Conservation (phyloP, 2,797 vertebrate species). For the Melanotaenia pygmaea region DNA sequence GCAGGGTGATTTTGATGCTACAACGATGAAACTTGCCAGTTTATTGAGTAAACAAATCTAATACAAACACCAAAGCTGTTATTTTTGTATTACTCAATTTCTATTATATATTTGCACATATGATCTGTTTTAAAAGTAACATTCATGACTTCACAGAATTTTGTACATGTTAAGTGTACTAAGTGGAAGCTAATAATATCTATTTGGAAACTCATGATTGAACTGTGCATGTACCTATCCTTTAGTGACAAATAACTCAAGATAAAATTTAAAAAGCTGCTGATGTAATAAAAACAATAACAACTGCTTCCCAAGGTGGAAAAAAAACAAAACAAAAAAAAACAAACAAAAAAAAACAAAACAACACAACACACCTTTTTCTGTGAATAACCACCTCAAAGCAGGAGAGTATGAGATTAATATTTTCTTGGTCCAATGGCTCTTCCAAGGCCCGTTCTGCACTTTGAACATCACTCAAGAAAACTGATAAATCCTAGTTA, state of each 20-base stretch:
- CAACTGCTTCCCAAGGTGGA: background rate
- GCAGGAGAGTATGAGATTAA: slow-evolving; percentile 24
- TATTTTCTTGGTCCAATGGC: slow-evolving; percentile 32
- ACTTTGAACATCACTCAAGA: slow-evolving; percentile 43
- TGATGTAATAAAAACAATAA: slow-evolving; percentile 1
- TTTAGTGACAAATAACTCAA: background rate
- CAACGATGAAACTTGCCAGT: background rate
- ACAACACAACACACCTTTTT: slow-evolving; percentile 12
- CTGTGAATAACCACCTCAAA: slow-evolving; percentile 15
- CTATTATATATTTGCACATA: background rate
- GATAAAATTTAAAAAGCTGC: slow-evolving; percentile 1
- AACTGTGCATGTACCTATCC: background rate
- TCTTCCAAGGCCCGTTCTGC: slow-evolving; percentile 13
- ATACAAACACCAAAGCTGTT: background rate
- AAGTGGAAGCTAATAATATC: background rate
- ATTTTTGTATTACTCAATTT: background rate
- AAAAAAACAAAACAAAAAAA: too few species aligned
- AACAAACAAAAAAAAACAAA: too few species aligned
- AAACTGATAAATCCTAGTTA: slow-evolving; percentile 12
- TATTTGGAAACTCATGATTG: background rate
- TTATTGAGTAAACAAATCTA: background rate
- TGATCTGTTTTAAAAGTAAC: background rate
- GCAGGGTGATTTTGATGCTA: background rate
- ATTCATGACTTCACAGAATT: background rate
- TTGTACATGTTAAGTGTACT: background rate